Evolutionary conservation across 2,113 vertebrate genomes (phyloP), one percentile per base, ranked within the genome.

Genomic region (Oryzias javanicus): DNA sequence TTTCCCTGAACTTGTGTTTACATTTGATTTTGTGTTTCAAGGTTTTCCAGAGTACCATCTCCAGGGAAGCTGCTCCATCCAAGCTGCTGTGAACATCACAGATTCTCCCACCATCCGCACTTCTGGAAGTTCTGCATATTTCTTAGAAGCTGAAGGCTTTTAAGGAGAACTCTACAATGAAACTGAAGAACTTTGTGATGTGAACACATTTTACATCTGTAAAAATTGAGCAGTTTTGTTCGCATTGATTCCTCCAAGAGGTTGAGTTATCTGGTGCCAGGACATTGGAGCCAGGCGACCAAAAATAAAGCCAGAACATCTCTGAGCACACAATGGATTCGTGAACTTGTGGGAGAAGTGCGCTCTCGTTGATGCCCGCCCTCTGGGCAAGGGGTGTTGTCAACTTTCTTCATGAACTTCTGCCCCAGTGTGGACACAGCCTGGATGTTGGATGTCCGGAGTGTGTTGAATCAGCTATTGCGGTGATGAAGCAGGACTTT

Each of bases 401-500:
- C 64, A 5, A 57, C 47, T 55, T 49, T 41, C 50, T 80, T 78
- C 67, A 76, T 60, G 70, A 75, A 27, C 80, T 40, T 58, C 24
- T 49, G 40, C 58, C 63, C 48, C 41, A 52, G 55, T 57, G 35
- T 49, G 77, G 79, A 49, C 52, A 16, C 64, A 29, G 65, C 62
- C 69, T 80, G 76, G 79, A 83, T 69, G 84, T 71, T 82, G 76
- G 60, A 71, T 42, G 63, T 41, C 73, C 56, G 65, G 60, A 62
- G 57, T 42, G 49, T 45, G 70, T 79, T 64, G 68, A 62, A 61
- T 71, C 79, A 15, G 60, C 75, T 78, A 79, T 75, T 65, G 88
- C 66, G 72, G 87, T 84, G 88, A 93, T 94, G 92, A 95, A 89
- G 89, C 95, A 94, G 92, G 87, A 88, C 91, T 89, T 90, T 89